These are phyloP conservation scores for Lasioglossum pauxillum DNA, from an alignment of 2,888 invertebrate genomes.

Conservation along the genomic window DNA sequence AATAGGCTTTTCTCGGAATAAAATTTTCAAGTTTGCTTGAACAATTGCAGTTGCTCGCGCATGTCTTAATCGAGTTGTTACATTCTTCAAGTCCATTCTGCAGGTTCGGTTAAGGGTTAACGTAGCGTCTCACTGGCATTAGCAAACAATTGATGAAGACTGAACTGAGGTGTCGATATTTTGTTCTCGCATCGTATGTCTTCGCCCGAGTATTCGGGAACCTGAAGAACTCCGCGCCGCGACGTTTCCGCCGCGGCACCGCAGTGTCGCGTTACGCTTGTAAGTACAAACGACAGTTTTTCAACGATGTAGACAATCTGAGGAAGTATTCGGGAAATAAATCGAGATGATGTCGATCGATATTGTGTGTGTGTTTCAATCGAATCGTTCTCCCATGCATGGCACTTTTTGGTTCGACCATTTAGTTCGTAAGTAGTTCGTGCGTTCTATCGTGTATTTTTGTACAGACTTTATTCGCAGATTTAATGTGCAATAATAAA, in stretches of 20 bases:
- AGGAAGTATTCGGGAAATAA: slow-evolving; percentile 55
- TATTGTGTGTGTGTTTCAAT: slow-evolving; percentile 3
- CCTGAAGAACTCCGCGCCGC: slow-evolving; percentile 3
- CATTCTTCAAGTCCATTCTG: neutral
- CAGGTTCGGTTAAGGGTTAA: neutral
- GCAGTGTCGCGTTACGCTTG: slow-evolving; percentile 42
- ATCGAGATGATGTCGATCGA: slow-evolving; percentile 42
- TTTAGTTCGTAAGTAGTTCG: neutral
- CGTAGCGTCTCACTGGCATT: neutral
- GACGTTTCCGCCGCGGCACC: slow-evolving; percentile 32
- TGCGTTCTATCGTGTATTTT: neutral
- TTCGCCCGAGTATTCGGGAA: neutral
- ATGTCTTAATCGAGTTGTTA: neutral
- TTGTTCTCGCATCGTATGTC: neutral
- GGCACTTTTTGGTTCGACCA: neutral
- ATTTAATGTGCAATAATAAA: slow-evolving; percentile 2
- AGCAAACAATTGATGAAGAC: neutral
- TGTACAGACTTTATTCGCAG: slow-evolving; percentile 1
- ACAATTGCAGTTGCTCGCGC: neutral
- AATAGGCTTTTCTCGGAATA: neutral
- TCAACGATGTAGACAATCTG: slow-evolving; percentile 58
- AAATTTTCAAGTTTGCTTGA: neutral
- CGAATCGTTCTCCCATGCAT: neutral
- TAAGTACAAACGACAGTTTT: slow-evolving; percentile 58
- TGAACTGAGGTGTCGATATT: neutral